These are phyloP conservation scores for Uloborus plumipes DNA, from an alignment of 2,888 invertebrate genomes.

Conservation along the genomic window DNA sequence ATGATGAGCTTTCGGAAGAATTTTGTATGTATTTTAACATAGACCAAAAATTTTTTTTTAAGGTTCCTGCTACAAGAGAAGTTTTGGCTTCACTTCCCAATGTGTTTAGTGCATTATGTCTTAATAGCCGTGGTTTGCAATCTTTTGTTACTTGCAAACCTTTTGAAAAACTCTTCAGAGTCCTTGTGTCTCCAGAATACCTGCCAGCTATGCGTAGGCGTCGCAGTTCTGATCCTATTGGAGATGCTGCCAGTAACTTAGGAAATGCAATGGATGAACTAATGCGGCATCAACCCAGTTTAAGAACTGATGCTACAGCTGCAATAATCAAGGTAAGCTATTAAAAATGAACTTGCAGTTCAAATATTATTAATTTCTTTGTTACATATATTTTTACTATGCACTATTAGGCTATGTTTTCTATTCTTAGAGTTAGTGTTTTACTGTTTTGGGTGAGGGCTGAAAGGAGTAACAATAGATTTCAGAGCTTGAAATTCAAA, in stretches of 20 bases:
- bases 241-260: slow-evolving; percentile 85
- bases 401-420: background rate
- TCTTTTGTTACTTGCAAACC: slow-evolving; percentile 85
- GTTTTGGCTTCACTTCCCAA: slow-evolving; percentile 86
- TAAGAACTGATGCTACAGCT: slow-evolving; percentile 82
- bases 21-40: too few relatives aligned
- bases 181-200: slow-evolving; percentile 85
- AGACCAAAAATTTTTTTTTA: slow-evolving; percentile 26
- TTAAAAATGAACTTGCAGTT: background rate
- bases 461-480: too few relatives aligned
- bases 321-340: slow-evolving; percentile 80
- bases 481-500: too few relatives aligned
- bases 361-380: background rate
- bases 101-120: slow-evolving; percentile 87
- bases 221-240: slow-evolving; percentile 80
- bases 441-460: too few relatives aligned
- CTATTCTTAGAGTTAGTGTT: background rate
- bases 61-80: slow-evolving; percentile 75
- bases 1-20: too few relatives aligned
- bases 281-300: slow-evolving; percentile 87
- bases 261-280: slow-evolving; percentile 91
- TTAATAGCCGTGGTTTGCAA: slow-evolving; percentile 84
- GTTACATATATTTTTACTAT: background rate
- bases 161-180: slow-evolving; percentile 83
- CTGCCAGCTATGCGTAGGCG: slow-evolving; percentile 87